Conservation (phyloP, 1,140 invertebrate species). For the Penaeus chinensis region DNA sequence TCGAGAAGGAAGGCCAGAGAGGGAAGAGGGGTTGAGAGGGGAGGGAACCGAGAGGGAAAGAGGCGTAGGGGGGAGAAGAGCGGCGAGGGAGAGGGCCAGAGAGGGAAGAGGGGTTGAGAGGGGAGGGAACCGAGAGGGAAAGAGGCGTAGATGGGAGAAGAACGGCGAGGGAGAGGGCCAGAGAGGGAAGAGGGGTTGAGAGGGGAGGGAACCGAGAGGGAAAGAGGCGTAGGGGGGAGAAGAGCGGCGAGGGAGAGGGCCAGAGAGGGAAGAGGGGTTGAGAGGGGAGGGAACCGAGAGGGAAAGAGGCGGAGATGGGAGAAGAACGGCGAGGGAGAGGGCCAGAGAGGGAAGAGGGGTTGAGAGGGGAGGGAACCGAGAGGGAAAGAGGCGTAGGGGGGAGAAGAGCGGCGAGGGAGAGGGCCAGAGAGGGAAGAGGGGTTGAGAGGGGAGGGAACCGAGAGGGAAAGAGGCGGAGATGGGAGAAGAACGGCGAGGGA, state of each 20-base stretch:
- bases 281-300: no score
- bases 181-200: neutral
- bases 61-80: neutral
- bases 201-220: neutral
- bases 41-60: neutral
- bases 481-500: neutral
- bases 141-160: no score
- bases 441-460: no score
- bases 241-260: neutral
- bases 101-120: neutral
- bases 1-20: no score
- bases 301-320: no score
- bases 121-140: no score
- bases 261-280: neutral
- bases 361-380: neutral
- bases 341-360: no score
- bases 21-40: neutral
- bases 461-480: no score
- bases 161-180: neutral
- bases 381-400: neutral
- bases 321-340: neutral
- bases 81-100: neutral
- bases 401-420: neutral
- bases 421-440: neutral
- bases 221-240: neutral